Evolutionary conservation across 2,797 vertebrate species (phyloP), one percentile per base, ranked within the genome.

Genomic region (Mus minutoides): DNA sequence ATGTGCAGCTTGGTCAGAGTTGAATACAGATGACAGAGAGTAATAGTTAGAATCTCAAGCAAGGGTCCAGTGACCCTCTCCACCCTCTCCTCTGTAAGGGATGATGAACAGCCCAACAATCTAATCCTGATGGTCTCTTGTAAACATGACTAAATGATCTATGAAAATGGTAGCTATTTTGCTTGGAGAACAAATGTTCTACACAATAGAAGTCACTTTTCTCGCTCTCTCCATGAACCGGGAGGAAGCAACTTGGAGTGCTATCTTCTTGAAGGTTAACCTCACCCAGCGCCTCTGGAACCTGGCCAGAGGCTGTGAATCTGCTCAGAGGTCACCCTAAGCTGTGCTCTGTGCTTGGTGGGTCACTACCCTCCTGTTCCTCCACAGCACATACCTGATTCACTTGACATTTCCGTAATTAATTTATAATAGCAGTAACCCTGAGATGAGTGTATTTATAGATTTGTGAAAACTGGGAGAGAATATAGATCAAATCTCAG

Each of bases 221-320:
- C 88, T 76, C 96, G 80, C 93, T 80, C 92, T 95, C 90, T 96
- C 96, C 93, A 3, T 98, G 96, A 96, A 96, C 96, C 19, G 17
- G 60, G 91, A 86, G 62, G 84, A 97, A 97, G 79, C 67, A 87
- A 96, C 97, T 98, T 96, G 93, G 73, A 98, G 93, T 97, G 91
- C 77, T 58, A 62, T 79, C 97, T 95, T 96, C 97, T 97, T 98
- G 99, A 99, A 99, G 99, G 99, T 99, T 99, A 99, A 99, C 99
- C 98, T 98, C 98, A 98, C 97, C 29, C 2, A 16, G 97, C 96
- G 97, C 97, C 46, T 0, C 31, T 97, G 97, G 98, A 98, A 98
- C 97, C 98, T 98, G 98, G 98, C 99, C 99, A 99, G 98, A 97
- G 98, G 98, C 98, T 96, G 84, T 98, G 99, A 98, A 98, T 98